Percentiles rank a stretch among this genome's conserved stretches.
Conservation (phyloP, 2,797 vertebrate genomes). For the Austrolebias charrua region DNA sequence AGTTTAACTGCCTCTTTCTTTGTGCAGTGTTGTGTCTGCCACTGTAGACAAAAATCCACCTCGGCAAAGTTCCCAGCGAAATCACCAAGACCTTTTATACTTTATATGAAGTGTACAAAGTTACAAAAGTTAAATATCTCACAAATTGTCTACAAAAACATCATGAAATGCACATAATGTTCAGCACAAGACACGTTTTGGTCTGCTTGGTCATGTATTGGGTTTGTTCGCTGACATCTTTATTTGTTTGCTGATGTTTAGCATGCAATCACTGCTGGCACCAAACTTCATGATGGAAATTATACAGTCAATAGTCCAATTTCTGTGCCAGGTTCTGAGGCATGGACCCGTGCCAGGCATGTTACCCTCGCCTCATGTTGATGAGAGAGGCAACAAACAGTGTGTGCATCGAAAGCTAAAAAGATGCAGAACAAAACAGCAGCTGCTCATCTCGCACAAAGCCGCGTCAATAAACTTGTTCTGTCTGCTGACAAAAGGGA, state of each 20-base stretch:
- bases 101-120: slow-evolving; percentile 7
- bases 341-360: slow-evolving; percentile 63
- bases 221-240: slow-evolving; percentile 71
- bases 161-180: not conserved
- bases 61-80: slow-evolving; percentile 16
- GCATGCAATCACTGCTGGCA: slow-evolving; percentile 62
- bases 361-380: slow-evolving; percentile 63
- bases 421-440: slow-evolving; percentile 11
- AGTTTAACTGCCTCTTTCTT: slow-evolving; percentile 17
- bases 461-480: slow-evolving; percentile 25
- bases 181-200: not conserved
- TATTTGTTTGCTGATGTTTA: slow-evolving; percentile 73
- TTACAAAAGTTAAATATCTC: slow-evolving; percentile 6
- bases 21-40: slow-evolving; percentile 5
- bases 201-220: slow-evolving; percentile 31
- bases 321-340: slow-evolving; percentile 59
- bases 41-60: slow-evolving; percentile 21
- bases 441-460: slow-evolving; percentile 36
- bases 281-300: slow-evolving; percentile 67
- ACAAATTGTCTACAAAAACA: too few species aligned
- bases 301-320: slow-evolving; percentile 70
- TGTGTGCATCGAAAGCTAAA: slow-evolving; percentile 49
- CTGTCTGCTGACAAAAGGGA: slow-evolving; percentile 28
- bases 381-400: slow-evolving; percentile 51
- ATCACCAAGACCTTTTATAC: slow-evolving; percentile 1